These are phyloP conservation scores for Aleiodes alternator DNA, from an alignment of 2,888 invertebrate genomes.

Conservation along the genomic window DNA sequence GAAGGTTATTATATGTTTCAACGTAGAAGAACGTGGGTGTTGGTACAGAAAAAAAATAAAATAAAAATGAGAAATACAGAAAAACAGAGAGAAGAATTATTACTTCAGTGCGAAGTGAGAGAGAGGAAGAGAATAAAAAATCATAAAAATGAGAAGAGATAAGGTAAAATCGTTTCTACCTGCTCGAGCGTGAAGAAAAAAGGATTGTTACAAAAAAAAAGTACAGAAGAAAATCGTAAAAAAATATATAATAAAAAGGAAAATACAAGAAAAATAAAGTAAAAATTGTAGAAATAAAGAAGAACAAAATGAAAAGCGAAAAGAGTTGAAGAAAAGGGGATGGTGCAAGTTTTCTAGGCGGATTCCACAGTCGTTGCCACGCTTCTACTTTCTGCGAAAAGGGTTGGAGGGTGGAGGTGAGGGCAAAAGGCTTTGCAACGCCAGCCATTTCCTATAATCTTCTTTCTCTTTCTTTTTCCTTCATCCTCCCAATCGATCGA, in stretches of 20 bases:
- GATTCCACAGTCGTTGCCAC: conserved; percentile 4
- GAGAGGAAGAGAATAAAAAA: neutral
- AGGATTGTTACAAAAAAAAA: neutral
- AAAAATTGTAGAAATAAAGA: neutral
- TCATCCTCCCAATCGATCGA: conserved; percentile 25
- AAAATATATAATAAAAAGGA: neutral
- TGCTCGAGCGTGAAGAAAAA: conserved; percentile 33
- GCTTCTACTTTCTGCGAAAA: neutral
- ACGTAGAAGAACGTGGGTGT: conserved; percentile 9
- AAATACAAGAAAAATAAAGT: neutral
- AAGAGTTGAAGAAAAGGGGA: conserved; percentile 4
- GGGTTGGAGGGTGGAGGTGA: too few species aligned
- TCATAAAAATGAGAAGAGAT: conserved; percentile 3
- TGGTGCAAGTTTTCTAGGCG: neutral
- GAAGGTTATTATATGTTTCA: too few species aligned
- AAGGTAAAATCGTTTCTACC: conserved; percentile 16
- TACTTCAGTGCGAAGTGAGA: neutral
- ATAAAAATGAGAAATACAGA: neutral
- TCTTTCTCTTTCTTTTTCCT: conserved; percentile 25
- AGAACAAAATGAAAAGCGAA: neutral
- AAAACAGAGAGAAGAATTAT: conserved; percentile 4
- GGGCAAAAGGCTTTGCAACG: neutral
- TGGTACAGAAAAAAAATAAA: conserved; percentile 25
- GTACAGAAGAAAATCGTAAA: neutral
- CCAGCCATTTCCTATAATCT: conserved; percentile 37